Evolutionary conservation across 2,113 vertebrate genomes (phyloP), one percentile per base, ranked within the genome.

Genomic region (Antechinus flavipes): DNA sequence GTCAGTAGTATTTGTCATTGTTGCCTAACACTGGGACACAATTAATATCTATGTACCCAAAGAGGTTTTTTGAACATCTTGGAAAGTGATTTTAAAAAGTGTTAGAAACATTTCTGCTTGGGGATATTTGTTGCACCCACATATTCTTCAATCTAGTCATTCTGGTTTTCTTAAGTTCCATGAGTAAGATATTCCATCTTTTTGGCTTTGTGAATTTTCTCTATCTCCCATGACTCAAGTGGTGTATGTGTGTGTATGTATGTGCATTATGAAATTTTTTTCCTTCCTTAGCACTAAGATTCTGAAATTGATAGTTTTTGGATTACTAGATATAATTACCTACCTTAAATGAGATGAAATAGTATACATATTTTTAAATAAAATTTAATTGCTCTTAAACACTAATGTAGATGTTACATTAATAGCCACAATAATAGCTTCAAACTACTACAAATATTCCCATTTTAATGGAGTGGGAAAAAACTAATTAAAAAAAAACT

Each of bases 401-500:
- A 90, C 24, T 89, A 90, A 94, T 93, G 96, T 61, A 91, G 4
- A 49, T 91, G 49, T 92, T 93, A 3, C 95, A 14, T 53, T 68
- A 96, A 96, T 14, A 93, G 90, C 27, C 76, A 54, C 42, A 10
- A 76, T 84, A 42, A 56, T 92, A 54, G 93, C 96, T 97, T 96
- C 90, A 94, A 96, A 52, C 58, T 93, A 4, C 94, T 95, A 89
- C 27, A 94, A 95, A 93, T 94, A 93, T 46, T 97, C 5, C 91
- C 97, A 56, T 97, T 94, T 97, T 76, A 90, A 92, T 54, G 93
- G 91, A 94, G 90, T 91, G 46, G 92, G 55, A 97, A 97, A 93
- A 35, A 97, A 97, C 94, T 97, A 95, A 96, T 98, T 97, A 96
- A 97, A 97, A 94, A 94, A 90, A 97, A 94, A 94, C 95, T 93